Conservation (phyloP, 2,797 vertebrate genomes). For the Pipistrellus pygmaeus region DNA sequence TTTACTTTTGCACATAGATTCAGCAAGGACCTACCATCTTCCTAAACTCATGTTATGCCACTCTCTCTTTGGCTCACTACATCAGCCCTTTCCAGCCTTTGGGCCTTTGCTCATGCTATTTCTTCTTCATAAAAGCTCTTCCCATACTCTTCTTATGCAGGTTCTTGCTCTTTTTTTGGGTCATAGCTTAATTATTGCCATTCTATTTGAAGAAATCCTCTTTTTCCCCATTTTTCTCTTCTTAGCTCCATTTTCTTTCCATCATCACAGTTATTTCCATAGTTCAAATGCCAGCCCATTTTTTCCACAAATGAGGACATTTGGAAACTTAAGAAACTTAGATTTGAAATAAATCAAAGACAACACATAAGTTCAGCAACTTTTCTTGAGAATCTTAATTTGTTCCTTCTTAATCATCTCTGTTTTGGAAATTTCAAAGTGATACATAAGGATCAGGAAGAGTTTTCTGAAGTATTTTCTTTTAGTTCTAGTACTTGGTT, state of each 20-base stretch:
- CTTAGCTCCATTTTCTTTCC: background rate
- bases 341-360: constrained; percentile 21
- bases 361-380: background rate
- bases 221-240: background rate
- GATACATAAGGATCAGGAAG: background rate
- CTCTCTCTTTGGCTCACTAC: background rate
- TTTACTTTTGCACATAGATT: background rate
- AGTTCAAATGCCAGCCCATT: background rate
- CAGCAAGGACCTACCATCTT: background rate
- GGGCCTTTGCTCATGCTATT: background rate
- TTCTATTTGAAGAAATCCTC: background rate
- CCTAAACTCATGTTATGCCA: background rate
- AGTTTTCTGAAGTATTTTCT: background rate
- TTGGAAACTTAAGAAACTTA: background rate
- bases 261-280: background rate
- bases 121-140: background rate
- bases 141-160: background rate
- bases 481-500: constrained; percentile 1
- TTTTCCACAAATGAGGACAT: background rate
- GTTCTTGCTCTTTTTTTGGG: background rate
- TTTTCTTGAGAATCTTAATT: constrained; percentile 50
- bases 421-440: constrained; percentile 11
- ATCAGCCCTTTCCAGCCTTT: background rate
- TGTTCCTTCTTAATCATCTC: constrained; percentile 15
- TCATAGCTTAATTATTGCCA: constrained; percentile 32